Evolutionary conservation across 2,113 vertebrate species (phyloP).

Genomic region (cat (Felis catus)): F.catus_Fca126_mat1.0 CM031417.1:82102501-82103000

Average conservation of each 20-base stretch:
- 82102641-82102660: background rate
- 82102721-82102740: constrained; percentile 30
- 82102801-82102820: constrained; percentile 39
- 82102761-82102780: background rate
- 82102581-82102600: background rate
- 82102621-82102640: background rate
- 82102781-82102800: constrained; percentile 49
- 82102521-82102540: background rate
- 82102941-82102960: constrained; percentile 61
- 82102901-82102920: constrained; percentile 42
- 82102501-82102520: background rate
- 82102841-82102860: background rate
- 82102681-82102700: constrained; percentile 42
- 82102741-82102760: background rate
- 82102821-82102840: constrained; percentile 12
- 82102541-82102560: background rate
- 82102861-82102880: background rate
- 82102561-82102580: background rate
- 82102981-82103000: constrained; percentile 59
- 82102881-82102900: constrained; percentile 44
- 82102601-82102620: background rate
- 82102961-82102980: constrained; percentile 66
- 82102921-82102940: constrained; percentile 18
- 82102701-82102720: background rate
- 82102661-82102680: constrained; percentile 45